Base-by-base conservation (phyloP, 2,888 invertebrate species). In the Nemoura dubitans region DNA sequence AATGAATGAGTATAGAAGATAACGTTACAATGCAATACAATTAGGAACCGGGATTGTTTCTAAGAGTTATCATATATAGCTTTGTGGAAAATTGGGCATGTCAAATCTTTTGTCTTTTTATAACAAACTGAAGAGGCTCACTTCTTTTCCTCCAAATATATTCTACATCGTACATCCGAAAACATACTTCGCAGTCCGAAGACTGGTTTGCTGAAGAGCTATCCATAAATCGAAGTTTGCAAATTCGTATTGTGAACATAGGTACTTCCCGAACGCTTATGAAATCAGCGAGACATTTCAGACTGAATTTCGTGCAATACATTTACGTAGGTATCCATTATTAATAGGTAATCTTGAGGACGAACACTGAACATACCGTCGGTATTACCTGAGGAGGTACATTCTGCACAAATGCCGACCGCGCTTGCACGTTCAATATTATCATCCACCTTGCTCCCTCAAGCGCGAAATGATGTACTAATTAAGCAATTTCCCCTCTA, bases 401-500 rank as follows among this genome's bases (percentile, higher is more conserved):
- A 36, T 36, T 36, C 5, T 36, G 21, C 14, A 14, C 21, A 14
- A 7, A 59, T 59, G 21, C 59, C 14, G 14, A 59, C 59, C 59
- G 14, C 59, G 59, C 10, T 14, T 21, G 21, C 36, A 59, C 59
- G 59, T 78, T 78, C 78, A 78, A 78, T 78, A 78, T 76, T 36
- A 36, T 25, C 76, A 76, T 78, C 78, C 25, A 86, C 83, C 78
- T 87, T 87, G 86, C 80, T 76, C 27, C 29, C 81, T 77, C 76
- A 43, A 85, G 87, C 87, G 86, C 42, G 86, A 87, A 87, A 87
- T 87, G 85, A 86, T 77, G 86, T 81, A 82, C 86, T 87, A 87
- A 87, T 87, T 87, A 87, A 87, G 87, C 87, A 87, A 87, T 87
- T 87, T 87, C 87, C n/a, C 87, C 84, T 86, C 81, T 87, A 87